Base-by-base conservation (phyloP, 37 sponge, comb jelly and placozoan genomes). In the Theonella swinhoei region DNA sequence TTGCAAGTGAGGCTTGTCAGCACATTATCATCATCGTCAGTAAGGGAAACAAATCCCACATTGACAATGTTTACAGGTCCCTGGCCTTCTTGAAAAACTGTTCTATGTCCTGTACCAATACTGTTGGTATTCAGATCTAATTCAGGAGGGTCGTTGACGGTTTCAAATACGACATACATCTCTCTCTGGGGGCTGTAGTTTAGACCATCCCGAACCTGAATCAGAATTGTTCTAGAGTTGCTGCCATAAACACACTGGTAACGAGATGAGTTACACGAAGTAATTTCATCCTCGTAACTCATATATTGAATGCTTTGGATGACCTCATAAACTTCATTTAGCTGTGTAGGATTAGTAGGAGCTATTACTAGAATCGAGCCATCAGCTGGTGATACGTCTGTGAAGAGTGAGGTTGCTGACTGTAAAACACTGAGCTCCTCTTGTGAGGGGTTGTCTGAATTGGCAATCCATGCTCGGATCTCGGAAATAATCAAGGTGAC, bases 81-180 rank as follows among this genome's bases (percentile, higher is more conserved):
- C 42, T 42, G 78, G 24, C 63, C 71, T 68, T 93, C 90, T 20
- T 22, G 20, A 62, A 85, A 93, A 4, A 1, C 11, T 0, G 79
- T 72, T 23, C 31, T 38, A 62, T 64, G 62, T 22, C 40, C 73
- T 0, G 24, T 28, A 14, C 75, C 80, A 75, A 42, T 20, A 63
- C 59, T 60, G 4, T 41, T 9, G 25, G 62, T 64, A 58, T 93
- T 83, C 14, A 93, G 74, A 43, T 86, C 80, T 1, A 93, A 29
- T 0, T 67, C 68, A 23, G 93, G 93, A 34, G 87, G 59, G 66
- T 93, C 90, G 83, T 86, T 85, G 30, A 83, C 87, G 20, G 60
- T 14, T 20, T 74, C 33, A 31, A 93, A 69, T 17, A 9, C 24
- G 17, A 93, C 80, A 20, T 59, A 82, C 19, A 87, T 80, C 14